Percentiles rank a stretch among this genome's conserved stretches.
Conservation (phyloP, 2,113 vertebrate genomes). For the Phocoena phocoena region DNA sequence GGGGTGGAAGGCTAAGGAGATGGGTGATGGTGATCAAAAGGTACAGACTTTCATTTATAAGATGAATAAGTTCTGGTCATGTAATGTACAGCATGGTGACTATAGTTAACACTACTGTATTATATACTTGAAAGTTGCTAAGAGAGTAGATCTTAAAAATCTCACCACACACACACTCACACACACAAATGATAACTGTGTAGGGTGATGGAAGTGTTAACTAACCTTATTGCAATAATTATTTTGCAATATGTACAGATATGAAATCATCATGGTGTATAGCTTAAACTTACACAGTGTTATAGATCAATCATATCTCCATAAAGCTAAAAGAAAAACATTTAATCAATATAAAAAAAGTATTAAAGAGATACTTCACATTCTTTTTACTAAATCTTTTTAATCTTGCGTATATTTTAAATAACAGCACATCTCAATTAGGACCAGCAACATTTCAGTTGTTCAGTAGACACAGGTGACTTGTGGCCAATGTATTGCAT, state of each 20-base stretch:
- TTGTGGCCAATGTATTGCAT: background rate
- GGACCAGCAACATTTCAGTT: background rate
- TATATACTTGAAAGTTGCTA: background rate
- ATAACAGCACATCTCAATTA: background rate
- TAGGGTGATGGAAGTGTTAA: background rate
- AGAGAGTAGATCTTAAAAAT: background rate
- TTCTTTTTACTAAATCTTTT: background rate
- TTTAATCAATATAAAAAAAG: background rate
- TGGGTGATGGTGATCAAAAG: background rate
- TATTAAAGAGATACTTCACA: background rate
- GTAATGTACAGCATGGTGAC: background rate
- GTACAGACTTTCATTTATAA: background rate
- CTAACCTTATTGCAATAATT: background rate
- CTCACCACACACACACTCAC: background rate
- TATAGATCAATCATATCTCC: background rate
- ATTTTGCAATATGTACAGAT: background rate
- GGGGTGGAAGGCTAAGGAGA: background rate
- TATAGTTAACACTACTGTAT: background rate
- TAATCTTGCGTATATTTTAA: background rate
- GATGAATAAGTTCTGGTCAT: background rate
- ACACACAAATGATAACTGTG: background rate
- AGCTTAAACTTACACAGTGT: background rate
- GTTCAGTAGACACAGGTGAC: background rate
- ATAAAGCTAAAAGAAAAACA: background rate
- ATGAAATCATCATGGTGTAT: background rate